Conservation (phyloP, 2,888 invertebrate species). For the Chrysolina americana region DNA sequence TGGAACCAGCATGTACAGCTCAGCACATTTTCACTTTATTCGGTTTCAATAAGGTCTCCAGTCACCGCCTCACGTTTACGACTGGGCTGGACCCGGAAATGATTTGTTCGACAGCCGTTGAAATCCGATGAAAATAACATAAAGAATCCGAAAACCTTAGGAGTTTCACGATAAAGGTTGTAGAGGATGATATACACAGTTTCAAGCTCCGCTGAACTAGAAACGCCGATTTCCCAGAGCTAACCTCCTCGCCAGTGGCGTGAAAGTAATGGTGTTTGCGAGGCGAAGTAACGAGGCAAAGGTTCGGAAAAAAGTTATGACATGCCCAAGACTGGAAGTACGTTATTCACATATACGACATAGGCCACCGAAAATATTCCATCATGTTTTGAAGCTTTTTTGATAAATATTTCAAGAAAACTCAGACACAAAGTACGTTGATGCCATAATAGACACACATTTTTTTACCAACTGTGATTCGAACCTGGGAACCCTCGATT, state of each 20-base stretch:
- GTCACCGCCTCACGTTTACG: background rate
- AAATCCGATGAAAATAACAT: background rate
- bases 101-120: background rate
- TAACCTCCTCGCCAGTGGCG: conserved; percentile 8
- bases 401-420: too few relatives aligned
- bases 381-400: too few relatives aligned
- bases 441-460: too few relatives aligned
- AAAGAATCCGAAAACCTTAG: background rate
- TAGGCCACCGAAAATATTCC: too few relatives aligned
- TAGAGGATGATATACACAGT: conserved; percentile 8
- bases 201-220: conserved; percentile 10
- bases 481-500: too few relatives aligned
- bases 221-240: background rate
- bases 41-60: background rate
- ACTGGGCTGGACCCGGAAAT: background rate
- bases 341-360: too few relatives aligned
- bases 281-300: background rate
- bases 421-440: too few relatives aligned
- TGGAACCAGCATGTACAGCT: background rate
- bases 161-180: background rate
- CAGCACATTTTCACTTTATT: background rate
- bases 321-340: background rate
- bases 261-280: background rate
- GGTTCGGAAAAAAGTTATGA: background rate
- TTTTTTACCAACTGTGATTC: too few relatives aligned